Percentiles rank a stretch among this genome's conserved stretches.
phyloP scores from a whole-genome alignment of 2,113 vertebrate genomes.

The Cyprinodon variegatus region DNA sequence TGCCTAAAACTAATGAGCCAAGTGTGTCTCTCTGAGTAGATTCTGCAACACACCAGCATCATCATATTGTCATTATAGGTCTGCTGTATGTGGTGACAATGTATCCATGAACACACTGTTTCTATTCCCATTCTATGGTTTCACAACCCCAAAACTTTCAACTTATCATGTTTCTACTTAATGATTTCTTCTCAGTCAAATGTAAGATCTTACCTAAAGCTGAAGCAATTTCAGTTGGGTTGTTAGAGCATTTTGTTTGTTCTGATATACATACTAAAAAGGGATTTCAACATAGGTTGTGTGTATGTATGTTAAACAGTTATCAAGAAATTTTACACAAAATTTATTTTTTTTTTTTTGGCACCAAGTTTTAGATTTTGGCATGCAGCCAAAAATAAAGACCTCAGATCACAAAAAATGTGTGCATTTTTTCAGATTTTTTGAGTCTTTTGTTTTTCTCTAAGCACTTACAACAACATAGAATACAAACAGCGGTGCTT shows the following conservation, averaged over 20 bases:
- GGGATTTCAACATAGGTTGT: background rate
- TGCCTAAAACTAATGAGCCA: constrained; percentile 78
- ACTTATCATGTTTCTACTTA: constrained; percentile 30
- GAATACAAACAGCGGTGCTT: too few species aligned
- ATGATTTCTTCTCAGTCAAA: constrained; percentile 14
- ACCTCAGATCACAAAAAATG: background rate
- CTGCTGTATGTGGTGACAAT: constrained; percentile 50
- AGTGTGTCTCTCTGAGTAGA: constrained; percentile 56
- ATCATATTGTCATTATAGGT: constrained; percentile 50
- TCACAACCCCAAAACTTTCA: constrained; percentile 50
- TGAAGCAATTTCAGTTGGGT: background rate
- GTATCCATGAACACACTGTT: constrained; percentile 48
- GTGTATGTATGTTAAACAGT: background rate
- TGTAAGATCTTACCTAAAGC: constrained; percentile 3
- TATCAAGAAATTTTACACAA: background rate
- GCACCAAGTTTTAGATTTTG: background rate
- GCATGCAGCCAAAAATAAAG: background rate
- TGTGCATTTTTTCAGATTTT: background rate
- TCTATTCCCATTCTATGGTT: constrained; percentile 45
- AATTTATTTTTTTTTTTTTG: background rate
- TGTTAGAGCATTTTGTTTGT: constrained; percentile 3
- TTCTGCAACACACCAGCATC: constrained; percentile 36
- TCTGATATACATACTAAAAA: background rate
- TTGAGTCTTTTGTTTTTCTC: too few species aligned
- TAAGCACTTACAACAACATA: too few species aligned